Evolutionary conservation across 2,113 vertebrate species (phyloP).

Genomic region (Scartelaos histophorus): DNA sequence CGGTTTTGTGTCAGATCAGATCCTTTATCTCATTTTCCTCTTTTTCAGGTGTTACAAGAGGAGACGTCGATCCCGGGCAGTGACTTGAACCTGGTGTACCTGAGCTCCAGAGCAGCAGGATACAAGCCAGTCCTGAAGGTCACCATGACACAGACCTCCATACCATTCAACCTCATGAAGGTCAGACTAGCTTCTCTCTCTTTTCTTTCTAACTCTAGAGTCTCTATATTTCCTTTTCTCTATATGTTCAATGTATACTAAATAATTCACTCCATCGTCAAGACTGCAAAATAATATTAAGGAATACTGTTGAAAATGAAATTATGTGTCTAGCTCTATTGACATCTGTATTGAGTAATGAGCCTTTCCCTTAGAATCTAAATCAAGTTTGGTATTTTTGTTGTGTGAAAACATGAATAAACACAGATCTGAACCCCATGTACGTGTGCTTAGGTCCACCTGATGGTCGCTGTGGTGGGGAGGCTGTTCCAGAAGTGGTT

Average conservation of each 20-base stretch:
- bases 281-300: too few species aligned
- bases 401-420: background rate
- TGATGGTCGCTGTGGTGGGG: conserved; percentile 97
- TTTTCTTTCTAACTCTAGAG: background rate
- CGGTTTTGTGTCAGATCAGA: too few species aligned
- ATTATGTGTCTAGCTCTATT: too few species aligned
- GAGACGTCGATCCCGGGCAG: conserved; percentile 94
- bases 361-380: too few species aligned
- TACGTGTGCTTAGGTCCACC: conserved; percentile 80
- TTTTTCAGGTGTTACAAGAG: conserved; percentile 90
- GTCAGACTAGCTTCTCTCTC: conserved; percentile 22
- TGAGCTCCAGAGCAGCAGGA: conserved; percentile 92
- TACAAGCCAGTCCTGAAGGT: conserved; percentile 97
- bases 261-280: too few species aligned
- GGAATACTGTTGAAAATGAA: too few species aligned
- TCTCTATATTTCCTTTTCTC: too few species aligned
- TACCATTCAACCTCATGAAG: conserved; percentile 98
- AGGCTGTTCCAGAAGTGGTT: conserved; percentile 99
- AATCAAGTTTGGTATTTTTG: too few species aligned
- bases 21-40: too few species aligned
- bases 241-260: too few species aligned
- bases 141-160: conserved; percentile 91
- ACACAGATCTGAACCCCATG: background rate
- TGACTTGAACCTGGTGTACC: conserved; percentile 88
- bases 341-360: too few species aligned